Evolutionary conservation across 2,888 invertebrate species (phyloP).

Genomic region (Clitarchus hookeri): DNA sequence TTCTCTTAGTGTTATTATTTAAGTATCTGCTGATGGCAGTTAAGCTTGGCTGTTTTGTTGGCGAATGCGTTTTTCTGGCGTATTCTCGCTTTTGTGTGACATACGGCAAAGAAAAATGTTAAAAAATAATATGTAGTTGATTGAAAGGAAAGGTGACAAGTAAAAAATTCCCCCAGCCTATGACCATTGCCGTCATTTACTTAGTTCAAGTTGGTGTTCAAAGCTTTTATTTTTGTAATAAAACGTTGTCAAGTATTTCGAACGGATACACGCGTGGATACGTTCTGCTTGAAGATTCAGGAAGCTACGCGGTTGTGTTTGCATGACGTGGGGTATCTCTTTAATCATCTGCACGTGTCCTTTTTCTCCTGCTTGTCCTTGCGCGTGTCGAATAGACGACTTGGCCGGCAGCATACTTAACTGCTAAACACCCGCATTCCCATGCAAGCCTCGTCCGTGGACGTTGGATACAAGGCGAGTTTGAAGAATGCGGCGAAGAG

Average conservation of each 20-base stretch:
- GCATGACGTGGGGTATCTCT: not conserved
- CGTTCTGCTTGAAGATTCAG: not conserved
- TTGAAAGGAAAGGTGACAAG: no score
- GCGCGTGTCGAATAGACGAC: no score
- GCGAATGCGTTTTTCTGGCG: no score
- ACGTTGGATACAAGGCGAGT: not conserved
- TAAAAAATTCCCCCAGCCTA: no score
- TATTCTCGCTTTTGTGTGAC: no score
- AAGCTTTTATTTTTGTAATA: not conserved
- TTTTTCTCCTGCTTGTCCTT: not conserved
- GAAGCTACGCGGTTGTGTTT: not conserved
- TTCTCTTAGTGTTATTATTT: no score
- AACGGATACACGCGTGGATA: not conserved
- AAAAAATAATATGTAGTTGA: no score
- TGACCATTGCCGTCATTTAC: no score
- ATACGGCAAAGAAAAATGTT: no score
- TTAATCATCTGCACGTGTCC: not conserved
- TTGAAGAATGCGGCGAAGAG: conserved; percentile 8
- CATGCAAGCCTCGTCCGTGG: not conserved
- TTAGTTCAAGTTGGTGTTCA: no score
- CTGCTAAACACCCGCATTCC: not conserved
- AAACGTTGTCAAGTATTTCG: not conserved
- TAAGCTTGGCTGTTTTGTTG: no score
- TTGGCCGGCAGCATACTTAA: not conserved
- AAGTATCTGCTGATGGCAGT: no score